phyloP scores from a whole-genome alignment of 2,888 invertebrate genomes.

The Anticlea derivata region DNA sequence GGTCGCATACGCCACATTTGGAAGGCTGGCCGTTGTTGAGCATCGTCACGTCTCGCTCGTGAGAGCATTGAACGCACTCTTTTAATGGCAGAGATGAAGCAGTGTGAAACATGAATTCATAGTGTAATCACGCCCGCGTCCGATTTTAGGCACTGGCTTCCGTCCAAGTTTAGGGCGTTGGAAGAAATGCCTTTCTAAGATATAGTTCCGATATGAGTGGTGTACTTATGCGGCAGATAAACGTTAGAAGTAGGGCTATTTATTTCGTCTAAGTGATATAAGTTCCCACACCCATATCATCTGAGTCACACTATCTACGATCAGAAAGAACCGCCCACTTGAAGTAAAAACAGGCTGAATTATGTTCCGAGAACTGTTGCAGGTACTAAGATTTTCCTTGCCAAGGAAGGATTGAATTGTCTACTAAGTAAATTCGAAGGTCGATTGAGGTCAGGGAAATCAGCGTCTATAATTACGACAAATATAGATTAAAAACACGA shows the following conservation, averaged over 20 bases:
- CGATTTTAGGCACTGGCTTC: conserved; percentile 70
- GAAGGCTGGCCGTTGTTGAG: conserved; percentile 47
- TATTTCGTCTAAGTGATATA: conserved; percentile 55
- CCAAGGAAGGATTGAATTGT: conserved; percentile 53
- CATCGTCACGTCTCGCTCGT: conserved; percentile 54
- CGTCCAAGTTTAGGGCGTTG: conserved; percentile 65
- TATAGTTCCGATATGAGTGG: conserved; percentile 61
- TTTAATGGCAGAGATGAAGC: conserved; percentile 59
- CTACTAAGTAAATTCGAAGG: conserved; percentile 54
- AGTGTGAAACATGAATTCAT: conserved; percentile 48
- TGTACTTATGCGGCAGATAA: conserved; percentile 60
- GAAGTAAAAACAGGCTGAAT: conserved; percentile 62
- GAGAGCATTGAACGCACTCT: conserved; percentile 50
- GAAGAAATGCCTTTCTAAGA: conserved; percentile 50
- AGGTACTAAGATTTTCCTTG: conserved; percentile 48
- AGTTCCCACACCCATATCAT: conserved; percentile 73
- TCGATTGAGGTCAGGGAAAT: conserved; percentile 48
- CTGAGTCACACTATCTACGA: conserved; percentile 71
- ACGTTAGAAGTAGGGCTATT: conserved; percentile 52
- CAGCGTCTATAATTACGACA: conserved; percentile 38
- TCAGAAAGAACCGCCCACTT: conserved; percentile 68
- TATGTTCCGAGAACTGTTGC: conserved; percentile 58
- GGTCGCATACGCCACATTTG: conserved; percentile 65
- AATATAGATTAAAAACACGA: conserved; percentile 41
- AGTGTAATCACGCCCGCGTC: conserved; percentile 65